A percentile compares a stretch with the other conserved stretches of the same genome.
Evolutionary conservation across 2,888 invertebrate species (phyloP).

Genomic region (Cantharis rustica): DNA sequence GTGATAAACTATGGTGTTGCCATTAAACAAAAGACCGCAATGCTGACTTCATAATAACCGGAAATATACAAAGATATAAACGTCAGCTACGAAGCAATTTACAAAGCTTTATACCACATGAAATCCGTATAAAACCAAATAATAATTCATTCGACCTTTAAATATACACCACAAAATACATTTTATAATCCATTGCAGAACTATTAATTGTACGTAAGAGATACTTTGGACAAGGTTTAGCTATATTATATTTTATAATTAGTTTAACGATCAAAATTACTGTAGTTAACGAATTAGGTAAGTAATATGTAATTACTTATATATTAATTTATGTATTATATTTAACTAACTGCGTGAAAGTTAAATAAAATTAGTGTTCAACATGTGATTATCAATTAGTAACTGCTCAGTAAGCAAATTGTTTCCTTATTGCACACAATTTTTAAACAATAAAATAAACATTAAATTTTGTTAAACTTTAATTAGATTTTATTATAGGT

Average conservation of each 20-base stretch:
- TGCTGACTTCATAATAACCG: slow-evolving; percentile 35
- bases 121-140: slow-evolving; percentile 23
- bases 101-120: slow-evolving; percentile 29
- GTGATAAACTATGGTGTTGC: slow-evolving; percentile 30
- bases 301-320: not conserved
- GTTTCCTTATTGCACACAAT: not conserved
- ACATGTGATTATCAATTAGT: not conserved
- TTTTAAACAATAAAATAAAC: not conserved
- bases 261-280: not conserved
- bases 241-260: not conserved
- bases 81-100: slow-evolving; percentile 34
- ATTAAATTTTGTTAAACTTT: not conserved
- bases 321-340: not conserved
- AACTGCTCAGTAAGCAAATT: not conserved
- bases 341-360: not conserved
- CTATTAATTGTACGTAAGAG: slow-evolving; percentile 2
- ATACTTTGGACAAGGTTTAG: not conserved
- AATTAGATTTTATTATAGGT: not conserved
- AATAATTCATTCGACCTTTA: slow-evolving; percentile 29
- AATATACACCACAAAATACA: slow-evolving; percentile 18
- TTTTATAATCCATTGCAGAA: slow-evolving; percentile 16
- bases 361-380: not conserved
- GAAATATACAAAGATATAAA: slow-evolving; percentile 37
- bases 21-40: slow-evolving; percentile 34
- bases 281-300: not conserved